phyloP scores from a whole-genome alignment of 2,113 vertebrate genomes.

The Neoarius graeffei region DNA sequence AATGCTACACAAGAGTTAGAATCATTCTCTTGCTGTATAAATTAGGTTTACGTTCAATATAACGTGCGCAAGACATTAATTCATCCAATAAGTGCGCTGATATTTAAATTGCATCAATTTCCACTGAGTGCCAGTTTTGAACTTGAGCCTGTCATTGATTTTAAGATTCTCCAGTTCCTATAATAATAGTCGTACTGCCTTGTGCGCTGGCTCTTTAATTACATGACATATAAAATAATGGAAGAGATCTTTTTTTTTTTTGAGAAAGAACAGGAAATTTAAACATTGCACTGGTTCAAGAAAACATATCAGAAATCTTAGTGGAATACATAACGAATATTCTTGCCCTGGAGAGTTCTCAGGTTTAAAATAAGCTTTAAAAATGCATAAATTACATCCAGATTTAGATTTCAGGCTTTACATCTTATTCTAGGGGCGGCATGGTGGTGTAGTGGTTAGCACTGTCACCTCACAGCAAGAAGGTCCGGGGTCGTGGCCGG shows the following conservation, averaged over 20 bases:
- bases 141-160: constrained; percentile 38
- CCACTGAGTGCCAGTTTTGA: constrained; percentile 40
- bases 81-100: constrained; percentile 20
- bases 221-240: not conserved
- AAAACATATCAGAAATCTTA: constrained; percentile 26
- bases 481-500: no score
- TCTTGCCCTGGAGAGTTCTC: not conserved
- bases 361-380: not conserved
- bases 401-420: not conserved
- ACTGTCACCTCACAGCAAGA: no score
- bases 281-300: not conserved
- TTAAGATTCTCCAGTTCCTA: constrained; percentile 32
- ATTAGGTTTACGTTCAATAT: constrained; percentile 10
- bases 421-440: not conserved
- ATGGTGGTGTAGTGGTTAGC: no score
- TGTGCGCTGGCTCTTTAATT: not conserved
- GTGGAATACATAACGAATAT: constrained; percentile 16
- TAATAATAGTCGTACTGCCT: constrained; percentile 3
- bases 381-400: not conserved
- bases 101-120: constrained; percentile 47
- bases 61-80: constrained; percentile 21
- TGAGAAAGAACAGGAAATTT: constrained; percentile 9
- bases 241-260: not conserved
- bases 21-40: constrained; percentile 18
- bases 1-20: not conserved